Evolutionary conservation across 1,140 invertebrate genomes (phyloP).

Genomic region (Hyphantria cunea): DNA sequence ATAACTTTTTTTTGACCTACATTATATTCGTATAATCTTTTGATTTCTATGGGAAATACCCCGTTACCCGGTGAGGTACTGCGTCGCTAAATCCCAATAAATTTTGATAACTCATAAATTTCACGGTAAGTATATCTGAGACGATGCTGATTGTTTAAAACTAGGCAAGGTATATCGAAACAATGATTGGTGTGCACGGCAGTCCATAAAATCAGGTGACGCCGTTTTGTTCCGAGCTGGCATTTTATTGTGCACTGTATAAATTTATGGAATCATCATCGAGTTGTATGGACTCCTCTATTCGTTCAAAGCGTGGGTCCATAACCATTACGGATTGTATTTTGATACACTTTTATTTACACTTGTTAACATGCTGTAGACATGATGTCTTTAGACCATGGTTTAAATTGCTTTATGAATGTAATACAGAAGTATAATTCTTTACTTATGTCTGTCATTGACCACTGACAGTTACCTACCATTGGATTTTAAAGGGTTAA

Average conservation of each 20-base stretch:
- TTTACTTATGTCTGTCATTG: not conserved
- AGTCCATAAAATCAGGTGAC: slow-evolving; percentile 70
- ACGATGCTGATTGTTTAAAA: slow-evolving; percentile 46
- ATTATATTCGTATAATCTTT: too few species aligned
- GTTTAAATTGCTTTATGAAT: slow-evolving; percentile 17
- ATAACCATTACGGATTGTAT: slow-evolving; percentile 76
- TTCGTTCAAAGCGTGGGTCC: slow-evolving; percentile 62
- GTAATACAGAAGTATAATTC: not conserved
- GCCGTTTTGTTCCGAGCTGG: slow-evolving; percentile 68
- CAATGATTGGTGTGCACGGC: slow-evolving; percentile 48
- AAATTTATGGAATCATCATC: slow-evolving; percentile 81
- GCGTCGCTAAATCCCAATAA: slow-evolving; percentile 53
- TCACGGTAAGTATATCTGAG: slow-evolving; percentile 51
- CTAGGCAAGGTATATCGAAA: slow-evolving; percentile 44
- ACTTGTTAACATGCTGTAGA: slow-evolving; percentile 45
- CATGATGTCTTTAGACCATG: slow-evolving; percentile 17
- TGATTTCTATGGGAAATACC: too few species aligned
- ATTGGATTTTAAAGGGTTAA: too few species aligned
- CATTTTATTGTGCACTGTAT: slow-evolving; percentile 79
- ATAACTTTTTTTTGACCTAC: too few species aligned
- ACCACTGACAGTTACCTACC: not conserved
- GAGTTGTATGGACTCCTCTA: slow-evolving; percentile 73
- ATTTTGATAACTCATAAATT: slow-evolving; percentile 57
- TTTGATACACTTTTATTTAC: slow-evolving; percentile 63
- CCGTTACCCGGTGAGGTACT: too few species aligned